Conservation (phyloP, 2,113 vertebrate species). For the Hippocampus barbouri region DNA sequence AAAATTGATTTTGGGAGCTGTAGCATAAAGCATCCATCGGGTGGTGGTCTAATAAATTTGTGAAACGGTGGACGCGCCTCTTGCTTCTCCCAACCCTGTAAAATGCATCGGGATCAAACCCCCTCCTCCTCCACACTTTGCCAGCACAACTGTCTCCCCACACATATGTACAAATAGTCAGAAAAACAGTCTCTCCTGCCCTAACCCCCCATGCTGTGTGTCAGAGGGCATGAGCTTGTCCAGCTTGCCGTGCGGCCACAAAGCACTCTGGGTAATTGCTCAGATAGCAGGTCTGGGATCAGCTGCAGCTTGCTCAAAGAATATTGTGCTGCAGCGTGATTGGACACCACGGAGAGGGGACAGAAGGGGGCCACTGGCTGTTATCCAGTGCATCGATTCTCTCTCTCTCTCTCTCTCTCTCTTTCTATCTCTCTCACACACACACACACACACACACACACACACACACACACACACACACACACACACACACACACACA, state of each 20-base stretch:
- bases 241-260: conserved; percentile 61
- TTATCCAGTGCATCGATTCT: conserved; percentile 62
- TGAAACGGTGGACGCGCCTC: conserved; percentile 12
- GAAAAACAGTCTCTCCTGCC: conserved; percentile 35
- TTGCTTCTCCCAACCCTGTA: conserved; percentile 22
- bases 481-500: conserved; percentile 32
- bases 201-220: conserved; percentile 52
- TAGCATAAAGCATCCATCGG: background rate
- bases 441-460: conserved; percentile 46
- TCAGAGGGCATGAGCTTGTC: conserved; percentile 66
- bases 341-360: conserved; percentile 57
- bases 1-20: too few species aligned
- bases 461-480: conserved; percentile 34
- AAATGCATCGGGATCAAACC: conserved; percentile 22
- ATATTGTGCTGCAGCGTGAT: conserved; percentile 51
- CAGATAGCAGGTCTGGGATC: conserved; percentile 71
- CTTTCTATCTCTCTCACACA: background rate
- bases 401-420: conserved; percentile 14
- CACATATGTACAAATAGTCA: conserved; percentile 34
- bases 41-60: background rate
- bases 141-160: conserved; percentile 15
- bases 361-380: conserved; percentile 72
- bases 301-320: conserved; percentile 66
- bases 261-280: conserved; percentile 74
- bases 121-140: conserved; percentile 5